Conservation (phyloP, 2,797 vertebrate species). For the Enteromius treurensis region DNA sequence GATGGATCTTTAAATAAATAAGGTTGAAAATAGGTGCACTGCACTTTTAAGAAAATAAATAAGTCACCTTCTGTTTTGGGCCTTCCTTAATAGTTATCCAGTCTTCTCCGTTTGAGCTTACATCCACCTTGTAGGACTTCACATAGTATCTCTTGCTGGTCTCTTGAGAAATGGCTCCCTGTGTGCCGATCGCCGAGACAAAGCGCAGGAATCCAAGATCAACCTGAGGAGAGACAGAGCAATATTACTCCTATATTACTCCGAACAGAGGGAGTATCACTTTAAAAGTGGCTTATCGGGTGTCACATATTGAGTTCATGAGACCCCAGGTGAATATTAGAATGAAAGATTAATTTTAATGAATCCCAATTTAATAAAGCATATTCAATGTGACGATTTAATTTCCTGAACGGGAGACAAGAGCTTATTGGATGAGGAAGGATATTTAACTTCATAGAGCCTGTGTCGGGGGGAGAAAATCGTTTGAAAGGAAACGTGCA, state of each 20-base stretch:
- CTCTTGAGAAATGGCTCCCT: constrained; percentile 96
- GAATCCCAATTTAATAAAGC: constrained; percentile 67
- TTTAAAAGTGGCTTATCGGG: constrained; percentile 41
- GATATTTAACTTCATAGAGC: constrained; percentile 64
- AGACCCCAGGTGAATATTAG: constrained; percentile 32
- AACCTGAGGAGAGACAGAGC: constrained; percentile 77
- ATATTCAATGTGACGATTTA: constrained; percentile 71
- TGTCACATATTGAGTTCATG: constrained; percentile 30
- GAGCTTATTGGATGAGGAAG: constrained; percentile 75
- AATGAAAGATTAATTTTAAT: constrained; percentile 70
- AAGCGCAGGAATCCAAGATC: constrained; percentile 93
- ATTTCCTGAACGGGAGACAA: constrained; percentile 80
- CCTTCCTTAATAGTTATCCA: constrained; percentile 97
- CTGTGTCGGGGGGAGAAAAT: constrained; percentile 66
- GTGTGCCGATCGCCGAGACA: constrained; percentile 91
- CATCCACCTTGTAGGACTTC: constrained; percentile 92
- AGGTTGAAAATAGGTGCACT: background rate
- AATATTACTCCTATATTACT: constrained; percentile 9
- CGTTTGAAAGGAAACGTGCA: constrained; percentile 64
- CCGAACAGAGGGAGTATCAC: constrained; percentile 28
- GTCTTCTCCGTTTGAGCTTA: constrained; percentile 97
- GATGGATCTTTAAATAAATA: background rate
- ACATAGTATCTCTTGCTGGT: constrained; percentile 90
- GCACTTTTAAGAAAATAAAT: background rate
- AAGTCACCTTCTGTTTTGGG: constrained; percentile 87